Base-by-base conservation (phyloP, 2,113 vertebrate genomes). In the Neolamprologus hecqui region DNA sequence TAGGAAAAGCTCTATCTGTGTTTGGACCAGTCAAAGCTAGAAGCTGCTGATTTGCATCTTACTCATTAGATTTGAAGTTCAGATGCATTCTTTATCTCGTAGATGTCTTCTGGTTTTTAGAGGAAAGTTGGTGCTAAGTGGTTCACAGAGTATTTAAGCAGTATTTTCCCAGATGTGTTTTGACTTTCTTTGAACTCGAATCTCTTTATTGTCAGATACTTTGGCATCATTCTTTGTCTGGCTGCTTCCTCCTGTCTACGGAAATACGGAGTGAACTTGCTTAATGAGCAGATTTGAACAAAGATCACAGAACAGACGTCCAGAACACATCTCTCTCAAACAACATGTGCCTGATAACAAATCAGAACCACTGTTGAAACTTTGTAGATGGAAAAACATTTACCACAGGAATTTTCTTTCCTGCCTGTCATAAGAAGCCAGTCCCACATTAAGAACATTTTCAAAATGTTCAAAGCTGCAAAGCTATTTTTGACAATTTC, bases 281-380 rank as follows among this genome's bases (percentile, higher is more conserved):
- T 84, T 95, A 94, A 95, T 93, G 90, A 96, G 86, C 81, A 93
- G 91, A 91, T 93, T 93, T 91, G 86, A 88, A 86, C n/a, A 35
- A 51, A 90, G 93, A 93, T 94, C 88, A 92, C 84, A 88, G 65
- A 90, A 80, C 79, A 60, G 40, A 73, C 37, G 23, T 86, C 86
- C 88, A 70, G 79, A 82, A 88, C 77, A 65, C 42, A 42, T 86
- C 58, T 81, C 80, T 85, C 84, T 85, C 85, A 89, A 86, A 88
- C 80, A 82, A 84, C 82, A 73, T 42, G 73, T 0, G 6, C 82
- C 83, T 80, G 88, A 92, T 81, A 82, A 53, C 63, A 89, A 87
- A 92, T 89, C 82, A 65, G 57, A 88, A 68, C 21, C 55, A 47
- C 26, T 37, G 55, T 33, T 4, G 45, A 82, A 63, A 57, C 14